These are phyloP conservation scores for Chascanopsetta lugubris DNA, from an alignment of 2,113 vertebrate genomes.

Conservation along the genomic window DNA sequence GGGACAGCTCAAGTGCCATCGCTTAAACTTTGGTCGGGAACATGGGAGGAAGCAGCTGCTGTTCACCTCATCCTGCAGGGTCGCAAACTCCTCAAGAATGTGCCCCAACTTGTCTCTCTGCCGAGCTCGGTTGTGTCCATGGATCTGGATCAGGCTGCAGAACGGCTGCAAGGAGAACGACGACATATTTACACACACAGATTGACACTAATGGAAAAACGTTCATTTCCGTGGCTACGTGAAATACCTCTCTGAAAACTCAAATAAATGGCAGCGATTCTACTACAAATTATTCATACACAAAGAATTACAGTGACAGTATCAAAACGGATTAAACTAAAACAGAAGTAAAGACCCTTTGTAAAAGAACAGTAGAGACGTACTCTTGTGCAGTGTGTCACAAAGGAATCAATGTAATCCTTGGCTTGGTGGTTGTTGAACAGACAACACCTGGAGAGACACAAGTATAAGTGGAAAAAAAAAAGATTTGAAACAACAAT, in stretches of 20 bases:
- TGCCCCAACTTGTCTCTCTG: conserved; percentile 98
- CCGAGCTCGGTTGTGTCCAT: conserved; percentile 96
- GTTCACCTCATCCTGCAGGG: conserved; percentile 95
- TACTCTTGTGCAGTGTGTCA: conserved; percentile 96
- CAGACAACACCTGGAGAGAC: conserved; percentile 89
- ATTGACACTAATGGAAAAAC: no score
- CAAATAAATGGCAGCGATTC: not conserved
- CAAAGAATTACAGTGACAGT: not conserved
- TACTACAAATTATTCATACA: not conserved
- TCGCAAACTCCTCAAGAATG: conserved; percentile 97
- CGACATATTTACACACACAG: not conserved
- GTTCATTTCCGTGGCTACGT: no score
- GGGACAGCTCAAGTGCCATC: no score
- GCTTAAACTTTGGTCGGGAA: not conserved
- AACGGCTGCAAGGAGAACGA: conserved; percentile 86
- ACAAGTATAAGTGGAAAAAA: not conserved
- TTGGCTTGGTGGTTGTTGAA: conserved; percentile 99
- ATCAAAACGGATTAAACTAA: not conserved
- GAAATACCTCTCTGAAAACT: no score
- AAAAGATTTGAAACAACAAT: not conserved
- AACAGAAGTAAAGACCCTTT: not conserved
- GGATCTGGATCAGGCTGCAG: conserved; percentile 98
- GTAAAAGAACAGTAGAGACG: conserved; percentile 37
- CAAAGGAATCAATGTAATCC: conserved; percentile 98
- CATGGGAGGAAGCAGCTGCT: not conserved